Base-by-base conservation (phyloP, 2,797 vertebrate genomes). In the Rhadinocentrus ornatus region DNA sequence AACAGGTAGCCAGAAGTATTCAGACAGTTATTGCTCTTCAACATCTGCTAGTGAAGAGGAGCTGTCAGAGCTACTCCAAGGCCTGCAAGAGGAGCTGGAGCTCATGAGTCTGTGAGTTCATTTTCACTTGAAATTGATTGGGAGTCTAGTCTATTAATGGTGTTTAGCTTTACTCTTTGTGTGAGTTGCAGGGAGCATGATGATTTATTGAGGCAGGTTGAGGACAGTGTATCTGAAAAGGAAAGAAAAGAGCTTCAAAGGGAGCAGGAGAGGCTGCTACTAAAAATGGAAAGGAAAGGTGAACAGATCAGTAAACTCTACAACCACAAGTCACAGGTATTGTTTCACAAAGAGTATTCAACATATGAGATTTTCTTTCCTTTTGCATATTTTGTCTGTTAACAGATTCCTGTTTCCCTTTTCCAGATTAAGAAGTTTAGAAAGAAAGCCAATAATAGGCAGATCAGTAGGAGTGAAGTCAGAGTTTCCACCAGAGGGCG, bases 21-120 rank as follows among this genome's bases (percentile, higher is more conserved):
- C 78, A 9, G 86, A 80, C 75, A 71, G 77, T 61, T 89, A 93
- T 39, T 90, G 94, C 4, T 83, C 87, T 1, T 89, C 92, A 13
- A 86, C 86, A 3, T 77, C 77, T 0, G 26, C 86, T 0, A 88
- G 94, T 15, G 94, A 85, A 13, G 96, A 95, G 71, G 97, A 97
- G 55, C 90, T 99, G 0, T 94, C 95, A 0, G 97, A 98, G 72
- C 93, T 99, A 69, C 85, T 99, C 75, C 90, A 93, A 80, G 95
- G 95, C 0, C 88, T 99, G 2, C 96, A 97, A 85, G 97, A 98
- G 73, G 97, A 99, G 88, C 97, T 99, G 79, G 95, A 91, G 50
- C 95, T 96, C 75, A 97, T 99, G 96, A 97, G 94, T 90, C 93
- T 96, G 98, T 99, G 87, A 97, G 96, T 96, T n/a, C 44, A 2